A percentile compares a stretch with the other conserved stretches of the same genome.
phyloP scores from a whole-genome alignment of 1,140 invertebrate species.

The Drosophila nebulosa region DNA sequence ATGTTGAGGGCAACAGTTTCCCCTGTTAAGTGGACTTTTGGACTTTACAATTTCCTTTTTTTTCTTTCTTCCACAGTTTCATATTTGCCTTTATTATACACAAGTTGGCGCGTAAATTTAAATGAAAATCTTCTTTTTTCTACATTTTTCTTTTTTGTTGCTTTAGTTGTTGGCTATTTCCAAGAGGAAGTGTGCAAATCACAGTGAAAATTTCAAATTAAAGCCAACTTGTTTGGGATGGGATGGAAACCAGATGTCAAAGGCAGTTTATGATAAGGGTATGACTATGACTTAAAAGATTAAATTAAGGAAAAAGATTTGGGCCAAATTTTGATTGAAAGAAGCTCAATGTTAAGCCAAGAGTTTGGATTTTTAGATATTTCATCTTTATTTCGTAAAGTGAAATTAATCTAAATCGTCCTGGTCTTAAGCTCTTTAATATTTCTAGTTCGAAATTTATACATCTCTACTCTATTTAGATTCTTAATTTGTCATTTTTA shows the following conservation, averaged over 20 bases:
- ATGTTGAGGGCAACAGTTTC: slow-evolving; percentile 54
- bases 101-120: slow-evolving; percentile 62
- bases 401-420: too few relatives aligned
- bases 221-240: slow-evolving; percentile 10
- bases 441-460: too few relatives aligned
- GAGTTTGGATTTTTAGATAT: neutral
- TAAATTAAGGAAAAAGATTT: neutral
- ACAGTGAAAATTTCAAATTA: slow-evolving; percentile 23
- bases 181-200: slow-evolving; percentile 29
- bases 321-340: neutral
- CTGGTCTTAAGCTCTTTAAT: too few relatives aligned
- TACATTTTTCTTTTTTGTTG: slow-evolving; percentile 8
- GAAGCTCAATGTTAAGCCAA: neutral
- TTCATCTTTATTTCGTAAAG: too few relatives aligned
- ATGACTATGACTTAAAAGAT: neutral
- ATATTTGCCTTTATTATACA: slow-evolving; percentile 60
- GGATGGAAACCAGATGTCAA: neutral
- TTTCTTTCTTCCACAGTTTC: slow-evolving; percentile 32
- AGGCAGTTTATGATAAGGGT: neutral
- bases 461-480: too few relatives aligned
- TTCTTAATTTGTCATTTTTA: too few relatives aligned
- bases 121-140: slow-evolving; percentile 48
- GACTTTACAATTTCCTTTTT: slow-evolving; percentile 30
- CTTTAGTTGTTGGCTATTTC: slow-evolving; percentile 25
- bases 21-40: slow-evolving; percentile 57